Evolutionary conservation across 2,113 vertebrate genomes (phyloP).

Genomic region (Pogona vitticeps): DNA sequence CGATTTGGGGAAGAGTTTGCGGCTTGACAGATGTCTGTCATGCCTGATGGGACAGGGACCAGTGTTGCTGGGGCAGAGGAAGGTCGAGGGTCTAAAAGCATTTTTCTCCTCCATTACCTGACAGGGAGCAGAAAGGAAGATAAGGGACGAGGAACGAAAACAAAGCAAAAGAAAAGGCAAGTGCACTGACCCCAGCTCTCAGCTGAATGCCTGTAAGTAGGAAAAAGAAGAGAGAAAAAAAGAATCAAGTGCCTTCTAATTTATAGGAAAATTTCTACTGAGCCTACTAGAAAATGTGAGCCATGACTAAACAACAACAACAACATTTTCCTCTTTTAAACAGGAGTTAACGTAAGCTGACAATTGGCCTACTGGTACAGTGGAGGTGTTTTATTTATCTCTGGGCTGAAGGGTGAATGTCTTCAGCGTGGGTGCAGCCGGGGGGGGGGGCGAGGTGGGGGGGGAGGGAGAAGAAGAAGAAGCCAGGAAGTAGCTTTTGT

Average conservation of each 20-base stretch:
- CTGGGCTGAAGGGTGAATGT: background rate
- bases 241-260: background rate
- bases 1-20: fast-evolving
- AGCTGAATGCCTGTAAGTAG: slow-evolving; percentile 84
- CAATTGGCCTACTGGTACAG: background rate
- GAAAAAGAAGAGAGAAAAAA: too few species aligned
- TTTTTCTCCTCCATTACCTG: background rate
- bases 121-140: slow-evolving; percentile 95
- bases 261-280: background rate
- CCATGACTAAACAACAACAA: background rate
- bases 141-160: slow-evolving; percentile 97
- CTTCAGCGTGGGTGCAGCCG: background rate
- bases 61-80: background rate
- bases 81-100: background rate
- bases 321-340: background rate
- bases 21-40: background rate
- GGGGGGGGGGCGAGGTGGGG: too few species aligned
- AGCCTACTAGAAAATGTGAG: background rate
- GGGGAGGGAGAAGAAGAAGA: background rate
- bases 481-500: background rate
- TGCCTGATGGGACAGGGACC: background rate
- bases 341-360: background rate
- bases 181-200: slow-evolving; percentile 79
- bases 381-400: background rate
- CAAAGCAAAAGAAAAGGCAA: slow-evolving; percentile 98